Evolutionary conservation across 2,113 vertebrate genomes (phyloP), one percentile per base, ranked within the genome.

Genomic region (Dromiciops gliroides): DNA sequence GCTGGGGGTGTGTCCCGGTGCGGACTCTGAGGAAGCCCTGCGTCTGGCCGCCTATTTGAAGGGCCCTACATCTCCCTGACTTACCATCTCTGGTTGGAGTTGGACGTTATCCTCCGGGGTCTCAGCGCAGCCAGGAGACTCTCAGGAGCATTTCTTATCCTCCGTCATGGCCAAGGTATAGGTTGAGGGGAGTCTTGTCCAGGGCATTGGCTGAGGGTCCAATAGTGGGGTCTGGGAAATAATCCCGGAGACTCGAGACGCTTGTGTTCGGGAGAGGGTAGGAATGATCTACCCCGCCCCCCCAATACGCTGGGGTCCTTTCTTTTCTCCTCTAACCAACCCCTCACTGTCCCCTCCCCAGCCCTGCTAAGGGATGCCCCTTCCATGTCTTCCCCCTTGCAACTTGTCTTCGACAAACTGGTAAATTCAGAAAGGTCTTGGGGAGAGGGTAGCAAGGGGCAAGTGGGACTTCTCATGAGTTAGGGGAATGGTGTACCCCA

Each of bases 141-240:
- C 48, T 0, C 9, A 94, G 60, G 94, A 95, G 60, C 96, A 97
- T 56, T 52, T 92, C 60, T 51, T 44, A 31, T 44, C 67, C 22
- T 51, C 95, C 95, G 0, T 67, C 90, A 98, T 98, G 98, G 96
- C 98, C 96, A 97, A 97, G 0, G 98, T 99, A n/a, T n/a, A n/a
- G n/a, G n/a, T n/a, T n/a, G n/a, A n/a, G n/a, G n/a, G n/a, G n/a
- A n/a, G n/a, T n/a, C n/a, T n/a, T n/a, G n/a, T n/a, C 67, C 8
- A 48, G 90, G 95, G 95, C n/a, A n/a, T 1, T 49, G 92, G 90
- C 89, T 52, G 49, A 47, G 90, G 94, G 6, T 60, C 23, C 2
- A 0, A 8, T n/a, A 50, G 90, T 2, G 0, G 23, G 9, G 90
- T 14, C 90, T 90, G 28, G 56, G 48, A 48, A 89, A 91, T n/a